Evolutionary conservation across 2,888 invertebrate species (phyloP), one percentile per base, ranked within the genome.

Genomic region (Lithophane semibrunnea): DNA sequence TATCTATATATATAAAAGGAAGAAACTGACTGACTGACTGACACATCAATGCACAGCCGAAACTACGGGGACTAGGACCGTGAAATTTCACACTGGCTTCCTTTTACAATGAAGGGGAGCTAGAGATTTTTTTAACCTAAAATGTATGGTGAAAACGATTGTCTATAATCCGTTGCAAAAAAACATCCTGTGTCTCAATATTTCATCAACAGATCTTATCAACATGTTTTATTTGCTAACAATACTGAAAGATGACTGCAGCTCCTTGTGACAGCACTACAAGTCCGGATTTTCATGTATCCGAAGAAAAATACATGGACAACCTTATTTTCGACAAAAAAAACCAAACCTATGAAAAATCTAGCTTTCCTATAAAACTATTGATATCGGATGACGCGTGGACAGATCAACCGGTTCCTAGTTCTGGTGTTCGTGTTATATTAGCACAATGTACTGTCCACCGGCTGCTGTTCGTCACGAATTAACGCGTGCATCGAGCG

Each of bases 361-460:
- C 1, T 18, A 4, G 13, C 16, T 24, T 70, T 47, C 37, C 13
- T 21, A 37, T 5, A 24, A 21, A 76, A 16, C n/a, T 65, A 56
- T 21, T 44, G 5, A 18, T 13, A 58, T 13, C 16, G 1, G 24
- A 44, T 24, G 16, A 63, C 13, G 4, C 47, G 24, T 13, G 9
- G 71, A 3, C 71, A 71, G 42, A 79, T 82, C 78, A 73, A 77
- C 63, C 16, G 9, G 7, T 81, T 77, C 67, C 12, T 84, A 80
- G 71, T 72, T 80, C 77, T 80, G 76, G 75, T 72, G 49, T 75
- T 75, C 88, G 83, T 91, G 91, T 91, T 91, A 92, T 92, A 92
- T 93, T 92, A 92, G 92, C 88, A 82, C 90, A 91, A 91, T 89
- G 83, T 61, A 58, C 56, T 70, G 76, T 60, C 65, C 64, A 49